Evolutionary conservation across 2,113 vertebrate species (phyloP).

Genomic region (Tenebrosternarchus preto): DNA sequence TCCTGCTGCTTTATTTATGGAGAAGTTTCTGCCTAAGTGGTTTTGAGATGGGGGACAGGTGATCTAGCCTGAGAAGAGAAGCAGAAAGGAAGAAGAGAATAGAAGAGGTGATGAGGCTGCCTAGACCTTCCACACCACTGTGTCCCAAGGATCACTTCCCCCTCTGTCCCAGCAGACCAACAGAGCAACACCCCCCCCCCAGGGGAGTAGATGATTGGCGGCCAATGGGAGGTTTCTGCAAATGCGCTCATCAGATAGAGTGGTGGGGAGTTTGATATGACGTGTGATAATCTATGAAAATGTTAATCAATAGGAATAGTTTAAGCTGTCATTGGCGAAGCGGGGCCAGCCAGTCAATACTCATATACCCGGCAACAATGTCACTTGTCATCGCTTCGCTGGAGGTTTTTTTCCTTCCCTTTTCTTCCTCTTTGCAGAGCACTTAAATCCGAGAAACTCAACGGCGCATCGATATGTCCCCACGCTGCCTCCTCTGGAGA

Average conservation of each 20-base stretch:
- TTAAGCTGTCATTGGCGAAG: slow-evolving; percentile 94
- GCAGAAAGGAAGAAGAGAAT: slow-evolving; percentile 4
- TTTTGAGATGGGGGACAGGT: slow-evolving; percentile 85
- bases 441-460: slow-evolving; percentile 94
- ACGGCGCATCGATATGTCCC: slow-evolving; percentile 86
- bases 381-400: slow-evolving; percentile 86
- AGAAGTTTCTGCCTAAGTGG: slow-evolving; percentile 91
- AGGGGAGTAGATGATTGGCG: slow-evolving; percentile 79
- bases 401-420: slow-evolving; percentile 62
- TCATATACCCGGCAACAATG: slow-evolving; percentile 95
- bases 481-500: slow-evolving; percentile 70
- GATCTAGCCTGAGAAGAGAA: slow-evolving; percentile 72
- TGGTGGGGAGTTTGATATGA: slow-evolving; percentile 91
- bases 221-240: slow-evolving; percentile 80
- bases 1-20: slow-evolving; percentile 87
- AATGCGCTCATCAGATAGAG: slow-evolving; percentile 90
- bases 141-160: slow-evolving; percentile 15
- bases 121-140: slow-evolving; percentile 65
- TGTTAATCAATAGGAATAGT: slow-evolving; percentile 99
- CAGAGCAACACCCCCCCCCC: slow-evolving; percentile 68
- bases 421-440: slow-evolving; percentile 86
- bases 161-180: slow-evolving; percentile 65
- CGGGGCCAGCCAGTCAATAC: slow-evolving; percentile 92
- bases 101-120: slow-evolving; percentile 62
- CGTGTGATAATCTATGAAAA: slow-evolving; percentile 99